Percentiles rank a stretch among this genome's conserved stretches.
phyloP scores from a whole-genome alignment of 2,888 invertebrate species.

The Allophyes oxyacanthae region DNA sequence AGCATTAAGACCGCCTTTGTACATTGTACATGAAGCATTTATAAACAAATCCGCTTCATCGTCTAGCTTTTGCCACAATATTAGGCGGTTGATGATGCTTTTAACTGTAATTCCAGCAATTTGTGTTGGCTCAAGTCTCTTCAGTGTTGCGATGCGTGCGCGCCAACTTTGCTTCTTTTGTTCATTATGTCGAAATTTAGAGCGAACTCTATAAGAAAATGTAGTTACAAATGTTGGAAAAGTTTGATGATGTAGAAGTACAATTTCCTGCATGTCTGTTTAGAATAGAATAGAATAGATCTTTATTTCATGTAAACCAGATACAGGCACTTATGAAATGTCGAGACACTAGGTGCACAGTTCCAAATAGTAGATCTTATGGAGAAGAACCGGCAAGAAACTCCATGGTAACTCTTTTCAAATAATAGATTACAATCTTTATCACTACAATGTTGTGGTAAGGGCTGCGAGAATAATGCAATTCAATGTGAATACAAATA shows the following conservation, averaged over 20 bases:
- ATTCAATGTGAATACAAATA: too few relatives aligned
- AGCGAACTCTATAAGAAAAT: slow-evolving; percentile 21
- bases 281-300: neutral
- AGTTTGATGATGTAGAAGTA: slow-evolving; percentile 17
- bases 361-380: too few relatives aligned
- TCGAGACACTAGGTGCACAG: too few relatives aligned
- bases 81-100: slow-evolving; percentile 68
- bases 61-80: slow-evolving; percentile 25
- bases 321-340: too few relatives aligned
- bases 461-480: too few relatives aligned
- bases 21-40: too few relatives aligned
- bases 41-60: slow-evolving; percentile 13
- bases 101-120: slow-evolving; percentile 76
- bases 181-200: slow-evolving; percentile 49
- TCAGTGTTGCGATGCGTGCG: slow-evolving; percentile 55
- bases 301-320: too few relatives aligned
- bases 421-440: too few relatives aligned
- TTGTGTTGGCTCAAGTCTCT: slow-evolving; percentile 65
- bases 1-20: too few relatives aligned
- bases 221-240: slow-evolving; percentile 19
- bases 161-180: slow-evolving; percentile 56
- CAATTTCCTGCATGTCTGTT: slow-evolving; percentile 28
- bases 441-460: too few relatives aligned
- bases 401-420: too few relatives aligned
- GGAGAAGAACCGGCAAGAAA: too few relatives aligned